phyloP scores from a whole-genome alignment of 2,113 vertebrate species.

The Engystomops pustulosus region DNA sequence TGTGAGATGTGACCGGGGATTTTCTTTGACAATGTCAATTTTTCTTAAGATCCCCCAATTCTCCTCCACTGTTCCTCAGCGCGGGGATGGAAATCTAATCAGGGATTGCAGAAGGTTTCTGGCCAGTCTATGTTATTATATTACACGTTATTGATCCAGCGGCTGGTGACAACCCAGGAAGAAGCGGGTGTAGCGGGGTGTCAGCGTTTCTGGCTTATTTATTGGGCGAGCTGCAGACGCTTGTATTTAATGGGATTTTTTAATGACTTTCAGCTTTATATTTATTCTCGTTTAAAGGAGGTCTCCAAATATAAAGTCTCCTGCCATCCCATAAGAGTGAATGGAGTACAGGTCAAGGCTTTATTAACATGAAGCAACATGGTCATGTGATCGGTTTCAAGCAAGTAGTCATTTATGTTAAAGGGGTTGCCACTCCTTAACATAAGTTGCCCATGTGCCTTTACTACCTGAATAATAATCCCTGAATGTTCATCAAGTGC shows the following conservation, averaged over 20 bases:
- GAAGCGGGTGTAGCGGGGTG: not conserved
- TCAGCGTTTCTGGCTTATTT: not conserved
- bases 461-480: too few species aligned
- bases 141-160: conserved; percentile 10
- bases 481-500: too few species aligned
- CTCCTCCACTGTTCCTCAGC: not conserved
- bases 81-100: conserved; percentile 10
- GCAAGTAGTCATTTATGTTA: too few species aligned
- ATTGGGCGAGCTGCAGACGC: not conserved
- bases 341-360: too few species aligned
- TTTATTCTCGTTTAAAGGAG: too few species aligned
- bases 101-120: conserved; percentile 28
- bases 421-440: too few species aligned
- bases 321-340: too few species aligned
- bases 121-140: conserved; percentile 9
- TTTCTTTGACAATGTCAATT: conserved; percentile 38
- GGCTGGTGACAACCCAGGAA: not conserved
- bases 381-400: too few species aligned
- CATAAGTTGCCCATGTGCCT: too few species aligned
- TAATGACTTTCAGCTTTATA: not conserved
- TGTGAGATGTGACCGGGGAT: conserved; percentile 16
- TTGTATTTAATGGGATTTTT: not conserved
- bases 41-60: conserved; percentile 14
- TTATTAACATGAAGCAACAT: too few species aligned
- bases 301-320: too few species aligned